Base-by-base conservation (phyloP, 2,797 vertebrate species). In the Sciurus carolinensis region DNA sequence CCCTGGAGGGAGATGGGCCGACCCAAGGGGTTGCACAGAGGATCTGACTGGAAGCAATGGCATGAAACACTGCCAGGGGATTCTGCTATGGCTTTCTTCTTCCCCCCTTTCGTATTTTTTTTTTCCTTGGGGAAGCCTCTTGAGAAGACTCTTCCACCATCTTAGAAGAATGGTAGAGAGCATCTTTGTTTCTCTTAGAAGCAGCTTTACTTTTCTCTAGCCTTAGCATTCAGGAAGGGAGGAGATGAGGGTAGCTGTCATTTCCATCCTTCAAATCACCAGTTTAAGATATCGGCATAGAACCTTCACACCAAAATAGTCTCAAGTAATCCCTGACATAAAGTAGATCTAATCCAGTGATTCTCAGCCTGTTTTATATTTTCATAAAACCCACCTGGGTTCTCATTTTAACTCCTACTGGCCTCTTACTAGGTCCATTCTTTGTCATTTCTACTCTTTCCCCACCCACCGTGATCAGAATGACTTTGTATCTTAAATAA, bases 131-230 rank as follows among this genome's bases (percentile, higher is more conserved):
- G 93, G 91, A 94, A 97, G 94, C 94, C 93, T 96, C 94, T 96
- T 95, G 93, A 96, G 95, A 95, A 97, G 96, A 77, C 84, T 97
- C 93, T 97, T 96, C 98, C 98, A 98, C 98, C 98, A 98, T 98
- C 97, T 98, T 98, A 98, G 98, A 95, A 97, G 91, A 97, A 96
- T 64, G 96, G 89, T 88, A 87, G 96, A 92, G 92, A 97, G 96
- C 97, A 98, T 97, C 97, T 97, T 98, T 97, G 97, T 98, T 97
- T 98, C 95, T 91, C 81, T 67, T 90, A 89, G 71, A 77, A 95
- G 85, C 94, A 95, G 93, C 92, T 91, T 76, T 85, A 91, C 95
- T 96, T 97, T 92, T 81, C 79, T 83, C 69, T 79, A 24, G 26
- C 33, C 92, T 79, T 86, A 64, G 95, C 79, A 84, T 91, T 91